Conservation (phyloP, 2,797 vertebrate genomes). For the Parotocinclus haroldoi region DNA sequence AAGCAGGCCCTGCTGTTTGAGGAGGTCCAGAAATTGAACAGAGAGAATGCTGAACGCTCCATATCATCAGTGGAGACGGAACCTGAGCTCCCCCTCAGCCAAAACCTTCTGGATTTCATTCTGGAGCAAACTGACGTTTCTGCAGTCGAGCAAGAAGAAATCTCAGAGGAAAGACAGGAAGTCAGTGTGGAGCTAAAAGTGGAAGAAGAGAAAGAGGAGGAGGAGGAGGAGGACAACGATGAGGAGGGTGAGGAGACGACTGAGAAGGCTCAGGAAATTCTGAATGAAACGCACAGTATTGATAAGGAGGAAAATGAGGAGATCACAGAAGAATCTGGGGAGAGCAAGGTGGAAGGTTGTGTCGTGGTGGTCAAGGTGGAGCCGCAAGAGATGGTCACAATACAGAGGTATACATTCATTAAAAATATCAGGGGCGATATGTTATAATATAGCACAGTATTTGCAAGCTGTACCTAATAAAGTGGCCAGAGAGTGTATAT, state of each 20-base stretch:
- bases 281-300: too few relatives aligned
- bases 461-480: too few relatives aligned
- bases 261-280: conserved; percentile 18
- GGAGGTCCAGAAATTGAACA: conserved; percentile 81
- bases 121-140: conserved; percentile 49
- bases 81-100: conserved; percentile 28
- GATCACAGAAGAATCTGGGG: background rate
- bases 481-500: too few relatives aligned
- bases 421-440: too few relatives aligned
- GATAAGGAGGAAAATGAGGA: conserved; percentile 19
- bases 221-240: conserved; percentile 36
- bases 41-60: conserved; percentile 73
- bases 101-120: conserved; percentile 50
- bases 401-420: conserved; percentile 31
- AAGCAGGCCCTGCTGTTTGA: conserved; percentile 71
- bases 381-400: conserved; percentile 15
- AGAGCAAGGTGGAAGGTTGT: conserved; percentile 8
- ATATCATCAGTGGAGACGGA: conserved; percentile 46
- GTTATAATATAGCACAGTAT: too few relatives aligned
- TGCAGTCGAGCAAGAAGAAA: conserved; percentile 25
- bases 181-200: conserved; percentile 29
- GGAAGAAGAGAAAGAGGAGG: conserved; percentile 26
- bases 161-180: conserved; percentile 26
- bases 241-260: conserved; percentile 30
- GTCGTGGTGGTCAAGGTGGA: conserved; percentile 32